Conservation (phyloP, 1,140 invertebrate species). For the Arion vulgaris region DNA sequence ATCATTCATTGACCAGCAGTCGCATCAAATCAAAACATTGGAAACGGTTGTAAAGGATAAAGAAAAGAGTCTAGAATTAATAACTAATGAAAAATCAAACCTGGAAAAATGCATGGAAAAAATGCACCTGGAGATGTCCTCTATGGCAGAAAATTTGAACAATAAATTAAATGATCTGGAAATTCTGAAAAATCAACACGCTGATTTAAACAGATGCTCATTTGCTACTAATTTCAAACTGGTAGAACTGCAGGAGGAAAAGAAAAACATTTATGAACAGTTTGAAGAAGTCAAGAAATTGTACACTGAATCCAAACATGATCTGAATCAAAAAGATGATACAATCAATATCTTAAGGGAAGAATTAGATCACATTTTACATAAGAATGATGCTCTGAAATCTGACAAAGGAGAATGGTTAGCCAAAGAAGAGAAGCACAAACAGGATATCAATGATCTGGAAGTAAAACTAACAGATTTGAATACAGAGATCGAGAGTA, state of each 20-base stretch:
- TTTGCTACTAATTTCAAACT: constrained; percentile 9
- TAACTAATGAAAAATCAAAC: neutral
- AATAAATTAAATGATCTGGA: neutral
- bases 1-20: neutral
- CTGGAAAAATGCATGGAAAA: neutral
- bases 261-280: neutral
- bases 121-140: neutral
- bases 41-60: neutral
- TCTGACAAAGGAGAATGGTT: constrained; percentile 5
- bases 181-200: neutral
- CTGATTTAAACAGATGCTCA: constrained; percentile 5
- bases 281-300: neutral
- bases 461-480: constrained; percentile 17
- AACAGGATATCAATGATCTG: constrained; percentile 5
- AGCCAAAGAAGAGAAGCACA: constrained; percentile 6
- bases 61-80: neutral
- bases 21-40: neutral
- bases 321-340: neutral
- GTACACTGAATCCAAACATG: neutral
- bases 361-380: neutral
- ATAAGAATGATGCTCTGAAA: constrained; percentile 18
- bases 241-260: constrained; percentile 10
- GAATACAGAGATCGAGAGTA: constrained; percentile 10
- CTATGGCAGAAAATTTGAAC: constrained; percentile 10
- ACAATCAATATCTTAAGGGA: constrained; percentile 14